Evolutionary conservation across 1,140 invertebrate genomes (phyloP).

Genomic region (Chironomus striatipennis): DNA sequence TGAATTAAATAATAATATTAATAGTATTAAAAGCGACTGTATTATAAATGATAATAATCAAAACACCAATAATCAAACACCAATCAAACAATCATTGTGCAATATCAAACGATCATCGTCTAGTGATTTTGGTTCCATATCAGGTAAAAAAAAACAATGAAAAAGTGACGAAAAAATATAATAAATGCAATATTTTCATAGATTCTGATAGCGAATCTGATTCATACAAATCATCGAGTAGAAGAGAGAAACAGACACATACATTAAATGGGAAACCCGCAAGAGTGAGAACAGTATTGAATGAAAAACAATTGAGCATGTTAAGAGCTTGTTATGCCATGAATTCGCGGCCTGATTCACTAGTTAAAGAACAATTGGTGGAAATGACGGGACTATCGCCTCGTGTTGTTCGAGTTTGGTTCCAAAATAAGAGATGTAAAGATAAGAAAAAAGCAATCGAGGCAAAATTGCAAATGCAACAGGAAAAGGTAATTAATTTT

Average conservation of each 20-base stretch:
- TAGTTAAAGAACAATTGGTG: constrained; percentile 98
- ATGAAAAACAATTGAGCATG: constrained; percentile 97
- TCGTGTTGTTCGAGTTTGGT: constrained; percentile 95
- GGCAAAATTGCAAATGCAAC: constrained; percentile 94
- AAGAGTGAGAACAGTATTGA: constrained; percentile 92
- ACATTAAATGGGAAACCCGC: constrained; percentile 87
- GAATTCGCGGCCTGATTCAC: constrained; percentile 94
- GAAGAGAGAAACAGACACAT: constrained; percentile 49
- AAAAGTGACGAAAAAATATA: no score
- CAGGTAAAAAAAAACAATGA: constrained; percentile 53
- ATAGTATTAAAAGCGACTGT: constrained; percentile 45
- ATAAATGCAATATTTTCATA: constrained; percentile 38
- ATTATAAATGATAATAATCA: constrained; percentile 38
- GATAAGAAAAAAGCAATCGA: constrained; percentile 97
- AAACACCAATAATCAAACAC: constrained; percentile 43
- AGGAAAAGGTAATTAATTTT: constrained; percentile 76
- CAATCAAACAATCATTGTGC: constrained; percentile 39
- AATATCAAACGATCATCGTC: constrained; percentile 70
- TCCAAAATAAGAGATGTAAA: constrained; percentile 98
- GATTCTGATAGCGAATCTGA: constrained; percentile 78
- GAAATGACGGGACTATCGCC: constrained; percentile 97
- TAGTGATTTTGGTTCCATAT: constrained; percentile 73
- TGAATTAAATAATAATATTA: constrained; percentile 36
- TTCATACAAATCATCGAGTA: constrained; percentile 58
- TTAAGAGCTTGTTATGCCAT: constrained; percentile 90